Conservation (phyloP, 2,113 vertebrate genomes). For the Hippoglossus stenolepis region DNA sequence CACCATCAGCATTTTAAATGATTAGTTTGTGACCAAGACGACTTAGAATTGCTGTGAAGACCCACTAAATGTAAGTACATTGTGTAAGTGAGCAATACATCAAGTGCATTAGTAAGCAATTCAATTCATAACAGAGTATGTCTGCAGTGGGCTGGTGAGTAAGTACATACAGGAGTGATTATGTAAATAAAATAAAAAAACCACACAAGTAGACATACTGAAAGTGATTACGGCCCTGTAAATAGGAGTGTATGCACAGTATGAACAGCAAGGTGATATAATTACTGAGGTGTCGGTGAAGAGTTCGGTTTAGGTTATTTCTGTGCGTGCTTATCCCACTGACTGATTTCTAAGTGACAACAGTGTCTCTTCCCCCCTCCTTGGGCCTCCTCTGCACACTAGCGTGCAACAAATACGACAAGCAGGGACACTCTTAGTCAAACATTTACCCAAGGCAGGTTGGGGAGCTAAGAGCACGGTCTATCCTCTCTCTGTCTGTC, state of each 20-base stretch:
- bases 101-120: conserved; percentile 22
- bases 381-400: conserved; percentile 41
- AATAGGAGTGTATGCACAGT: not conserved
- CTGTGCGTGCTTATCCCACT: conserved; percentile 14
- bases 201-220: not conserved
- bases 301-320: conserved; percentile 31
- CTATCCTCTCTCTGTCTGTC: not conserved
- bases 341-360: conserved; percentile 25
- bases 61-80: not conserved
- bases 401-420: conserved; percentile 48
- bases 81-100: not conserved
- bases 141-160: conserved; percentile 6
- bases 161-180: conserved; percentile 18
- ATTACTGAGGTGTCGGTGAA: not conserved
- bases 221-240: not conserved
- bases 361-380: conserved; percentile 22
- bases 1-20: not conserved
- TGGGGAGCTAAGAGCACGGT: conserved; percentile 19
- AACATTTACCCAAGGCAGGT: conserved; percentile 65
- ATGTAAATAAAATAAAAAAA: conserved; percentile 19
- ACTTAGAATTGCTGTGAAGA: not conserved
- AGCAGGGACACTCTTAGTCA: conserved; percentile 55
- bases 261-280: conserved; percentile 3
- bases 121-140: conserved; percentile 2
- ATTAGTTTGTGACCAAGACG: not conserved